Conservation (phyloP, 2,888 invertebrate genomes). For the Salpingus planirostris region DNA sequence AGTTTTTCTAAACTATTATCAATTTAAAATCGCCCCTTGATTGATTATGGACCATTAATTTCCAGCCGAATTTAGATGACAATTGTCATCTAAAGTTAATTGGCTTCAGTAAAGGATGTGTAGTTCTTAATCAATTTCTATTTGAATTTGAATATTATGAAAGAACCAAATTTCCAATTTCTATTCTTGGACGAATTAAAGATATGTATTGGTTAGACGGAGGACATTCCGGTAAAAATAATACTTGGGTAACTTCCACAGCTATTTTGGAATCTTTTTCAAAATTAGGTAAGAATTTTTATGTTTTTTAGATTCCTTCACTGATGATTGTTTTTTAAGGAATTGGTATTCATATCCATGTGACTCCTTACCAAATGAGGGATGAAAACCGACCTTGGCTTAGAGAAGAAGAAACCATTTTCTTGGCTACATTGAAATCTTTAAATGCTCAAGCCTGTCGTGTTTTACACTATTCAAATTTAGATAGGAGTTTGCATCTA, state of each 20-base stretch:
- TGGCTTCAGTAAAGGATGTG: conserved; percentile 90
- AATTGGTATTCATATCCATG: conserved; percentile 67
- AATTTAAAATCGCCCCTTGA: too few relatives aligned
- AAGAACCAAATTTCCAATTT: conserved; percentile 55
- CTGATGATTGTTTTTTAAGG: conserved; percentile 39
- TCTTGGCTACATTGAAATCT: conserved; percentile 52
- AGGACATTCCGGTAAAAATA: conserved; percentile 79
- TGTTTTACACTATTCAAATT: too few relatives aligned
- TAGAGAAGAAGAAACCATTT: conserved; percentile 69
- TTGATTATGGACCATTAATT: too few relatives aligned
- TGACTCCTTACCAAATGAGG: conserved; percentile 83
- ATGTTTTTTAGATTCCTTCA: background rate
- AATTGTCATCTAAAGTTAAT: conserved; percentile 59
- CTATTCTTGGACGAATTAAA: conserved; percentile 56
- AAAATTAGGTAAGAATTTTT: conserved; percentile 50
- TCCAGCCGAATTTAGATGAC: conserved; percentile 22
- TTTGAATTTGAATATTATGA: conserved; percentile 74
- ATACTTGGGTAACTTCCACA: conserved; percentile 79
- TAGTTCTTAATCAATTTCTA: conserved; percentile 83
- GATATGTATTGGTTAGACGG: conserved; percentile 88
- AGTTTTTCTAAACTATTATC: too few relatives aligned
- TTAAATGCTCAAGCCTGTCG: too few relatives aligned
- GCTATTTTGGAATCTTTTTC: conserved; percentile 65
- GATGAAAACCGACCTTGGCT: conserved; percentile 79
- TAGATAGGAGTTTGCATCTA: too few relatives aligned